A percentile compares a stretch with the other conserved stretches of the same genome.
Conservation (phyloP, 2,797 vertebrate species). For the Clarias fuscus region DNA sequence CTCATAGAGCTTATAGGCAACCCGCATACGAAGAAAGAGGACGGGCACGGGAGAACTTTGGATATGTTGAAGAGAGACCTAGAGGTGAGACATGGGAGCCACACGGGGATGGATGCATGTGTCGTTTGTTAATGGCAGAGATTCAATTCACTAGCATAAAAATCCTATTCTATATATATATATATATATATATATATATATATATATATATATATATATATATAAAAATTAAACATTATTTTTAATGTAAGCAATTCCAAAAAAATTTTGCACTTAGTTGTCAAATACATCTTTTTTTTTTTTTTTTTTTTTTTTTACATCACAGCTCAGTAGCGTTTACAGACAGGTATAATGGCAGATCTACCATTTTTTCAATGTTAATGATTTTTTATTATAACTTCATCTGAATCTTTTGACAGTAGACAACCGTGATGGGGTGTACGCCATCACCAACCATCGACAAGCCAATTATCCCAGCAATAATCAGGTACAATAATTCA, state of each 20-base stretch:
- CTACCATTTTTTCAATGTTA: background rate
- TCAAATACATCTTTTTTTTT: background rate
- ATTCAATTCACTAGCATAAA: background rate
- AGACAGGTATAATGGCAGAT: background rate
- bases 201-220: no score
- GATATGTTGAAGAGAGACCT: conserved; percentile 56
- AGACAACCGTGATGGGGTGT: conserved; percentile 50
- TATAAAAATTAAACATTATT: no score
- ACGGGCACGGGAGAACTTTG: conserved; percentile 58
- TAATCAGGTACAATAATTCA: conserved; percentile 52
- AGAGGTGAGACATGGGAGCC: background rate
- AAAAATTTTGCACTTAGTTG: background rate
- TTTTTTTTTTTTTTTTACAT: background rate
- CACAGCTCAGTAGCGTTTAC: background rate
- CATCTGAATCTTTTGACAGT: conserved; percentile 20
- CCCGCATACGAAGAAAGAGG: conserved; percentile 19
- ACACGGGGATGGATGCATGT: background rate
- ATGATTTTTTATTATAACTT: background rate
- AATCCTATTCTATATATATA: background rate
- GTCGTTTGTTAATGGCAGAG: background rate
- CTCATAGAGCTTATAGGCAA: conserved; percentile 44
- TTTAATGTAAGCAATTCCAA: background rate
- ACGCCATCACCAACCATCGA: conserved; percentile 18
- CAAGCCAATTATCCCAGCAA: conserved; percentile 26
- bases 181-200: no score